Conservation (phyloP, 2,113 vertebrate species). For the Corythoichthys haematopterus region DNA sequence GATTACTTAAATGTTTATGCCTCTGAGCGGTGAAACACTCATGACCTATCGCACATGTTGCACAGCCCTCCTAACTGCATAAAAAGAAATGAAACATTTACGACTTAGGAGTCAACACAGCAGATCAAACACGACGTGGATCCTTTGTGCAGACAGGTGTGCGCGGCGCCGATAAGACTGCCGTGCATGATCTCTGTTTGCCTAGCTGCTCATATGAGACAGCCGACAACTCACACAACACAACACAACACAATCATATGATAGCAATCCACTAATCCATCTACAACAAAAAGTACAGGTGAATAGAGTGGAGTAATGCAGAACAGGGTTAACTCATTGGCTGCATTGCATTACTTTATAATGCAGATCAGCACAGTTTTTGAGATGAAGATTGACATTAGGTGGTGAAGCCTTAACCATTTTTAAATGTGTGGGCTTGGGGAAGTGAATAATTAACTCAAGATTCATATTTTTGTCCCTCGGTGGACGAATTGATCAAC, state of each 20-base stretch:
- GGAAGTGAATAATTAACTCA: too few relatives aligned
- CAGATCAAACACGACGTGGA: not conserved
- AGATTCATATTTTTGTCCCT: too few relatives aligned
- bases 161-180: conserved; percentile 37
- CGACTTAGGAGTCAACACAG: conserved; percentile 2
- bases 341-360: too few relatives aligned
- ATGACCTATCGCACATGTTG: not conserved
- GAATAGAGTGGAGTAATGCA: not conserved
- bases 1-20: not conserved
- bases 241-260: not conserved
- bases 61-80: not conserved
- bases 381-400: too few relatives aligned
- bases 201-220: conserved; percentile 32
- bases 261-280: not conserved
- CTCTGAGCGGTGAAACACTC: not conserved
- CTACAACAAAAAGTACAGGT: not conserved
- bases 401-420: too few relatives aligned
- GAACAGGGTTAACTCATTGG: not conserved
- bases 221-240: not conserved
- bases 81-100: conserved; percentile 2
- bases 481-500: too few relatives aligned
- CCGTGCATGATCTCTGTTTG: conserved; percentile 42
- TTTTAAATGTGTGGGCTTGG: too few relatives aligned
- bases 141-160: conserved; percentile 5
- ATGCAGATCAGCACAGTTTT: too few relatives aligned